phyloP scores from a whole-genome alignment of 2,797 vertebrate genomes.

The Anguilla obscura region DNA sequence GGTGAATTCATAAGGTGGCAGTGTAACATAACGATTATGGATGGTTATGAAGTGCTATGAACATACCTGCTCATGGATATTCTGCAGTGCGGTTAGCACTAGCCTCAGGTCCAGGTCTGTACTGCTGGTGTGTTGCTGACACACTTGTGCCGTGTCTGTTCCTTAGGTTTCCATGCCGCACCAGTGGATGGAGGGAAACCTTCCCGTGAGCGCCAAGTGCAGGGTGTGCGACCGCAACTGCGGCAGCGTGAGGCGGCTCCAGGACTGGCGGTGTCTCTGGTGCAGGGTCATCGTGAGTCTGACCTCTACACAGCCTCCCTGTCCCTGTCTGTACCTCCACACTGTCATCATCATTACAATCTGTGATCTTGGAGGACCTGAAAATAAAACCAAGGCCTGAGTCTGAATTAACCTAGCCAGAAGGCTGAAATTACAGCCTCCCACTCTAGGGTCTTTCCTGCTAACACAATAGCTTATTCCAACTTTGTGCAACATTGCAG shows the following conservation, averaged over 20 bases:
- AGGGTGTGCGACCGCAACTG: slow-evolving; percentile 85
- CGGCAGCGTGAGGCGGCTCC: slow-evolving; percentile 85
- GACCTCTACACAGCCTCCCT: not conserved
- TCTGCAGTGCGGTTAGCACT: not conserved
- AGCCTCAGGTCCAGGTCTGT: not conserved
- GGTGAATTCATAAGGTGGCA: no score
- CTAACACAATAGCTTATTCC: no score
- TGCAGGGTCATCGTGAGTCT: slow-evolving; percentile 86
- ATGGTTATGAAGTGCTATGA: no score
- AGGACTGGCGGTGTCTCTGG: slow-evolving; percentile 94
- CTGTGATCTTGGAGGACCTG: no score
- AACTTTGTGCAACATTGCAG: no score
- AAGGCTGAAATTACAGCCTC: no score
- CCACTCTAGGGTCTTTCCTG: no score
- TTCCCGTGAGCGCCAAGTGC: slow-evolving; percentile 85
- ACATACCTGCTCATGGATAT: not conserved
- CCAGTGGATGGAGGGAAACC: slow-evolving; percentile 93
- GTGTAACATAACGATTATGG: no score
- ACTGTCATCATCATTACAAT: no score
- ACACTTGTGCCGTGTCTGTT: not conserved
- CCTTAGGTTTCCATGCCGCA: slow-evolving; percentile 87
- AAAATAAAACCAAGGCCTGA: no score
- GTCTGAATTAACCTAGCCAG: no score
- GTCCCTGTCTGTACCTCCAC: not conserved
- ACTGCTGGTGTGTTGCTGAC: not conserved